A percentile compares a stretch with the other conserved stretches of the same genome.
Evolutionary conservation across 2,797 vertebrate genomes (phyloP).

Genomic region (Sternarchorhynchus goeldii): DNA sequence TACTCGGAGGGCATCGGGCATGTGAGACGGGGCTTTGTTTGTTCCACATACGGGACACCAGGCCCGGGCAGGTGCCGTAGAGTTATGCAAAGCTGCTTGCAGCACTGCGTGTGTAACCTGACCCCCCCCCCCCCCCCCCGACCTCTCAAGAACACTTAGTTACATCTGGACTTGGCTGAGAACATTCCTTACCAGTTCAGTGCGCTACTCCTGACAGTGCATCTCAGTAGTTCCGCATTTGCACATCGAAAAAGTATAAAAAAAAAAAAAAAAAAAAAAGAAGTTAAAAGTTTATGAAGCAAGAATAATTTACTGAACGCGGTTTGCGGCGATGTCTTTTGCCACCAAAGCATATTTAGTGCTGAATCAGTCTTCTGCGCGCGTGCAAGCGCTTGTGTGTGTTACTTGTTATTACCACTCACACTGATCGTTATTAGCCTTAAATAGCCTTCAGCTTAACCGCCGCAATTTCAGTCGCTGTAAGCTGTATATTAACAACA

Average conservation of each 20-base stretch:
- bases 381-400: too few relatives aligned
- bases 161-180: background rate
- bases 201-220: too few relatives aligned
- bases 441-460: background rate
- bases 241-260: background rate
- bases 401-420: background rate
- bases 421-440: background rate
- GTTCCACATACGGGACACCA: constrained; percentile 32
- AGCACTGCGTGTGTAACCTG: background rate
- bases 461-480: background rate
- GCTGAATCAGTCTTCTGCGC: constrained; percentile 14
- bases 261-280: background rate
- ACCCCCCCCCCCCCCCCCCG: background rate
- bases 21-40: constrained; percentile 23
- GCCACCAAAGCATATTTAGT: background rate
- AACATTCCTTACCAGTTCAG: constrained; percentile 17
- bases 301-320: background rate
- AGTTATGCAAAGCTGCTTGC: background rate
- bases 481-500: background rate
- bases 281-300: background rate
- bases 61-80: constrained; percentile 12
- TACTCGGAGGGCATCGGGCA: constrained; percentile 32
- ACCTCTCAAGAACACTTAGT: background rate
- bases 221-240: background rate
- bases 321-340: constrained; percentile 5